Evolutionary conservation across 2,113 vertebrate species (phyloP), one percentile per base, ranked within the genome.

Genomic region (Petroica traversi): DNA sequence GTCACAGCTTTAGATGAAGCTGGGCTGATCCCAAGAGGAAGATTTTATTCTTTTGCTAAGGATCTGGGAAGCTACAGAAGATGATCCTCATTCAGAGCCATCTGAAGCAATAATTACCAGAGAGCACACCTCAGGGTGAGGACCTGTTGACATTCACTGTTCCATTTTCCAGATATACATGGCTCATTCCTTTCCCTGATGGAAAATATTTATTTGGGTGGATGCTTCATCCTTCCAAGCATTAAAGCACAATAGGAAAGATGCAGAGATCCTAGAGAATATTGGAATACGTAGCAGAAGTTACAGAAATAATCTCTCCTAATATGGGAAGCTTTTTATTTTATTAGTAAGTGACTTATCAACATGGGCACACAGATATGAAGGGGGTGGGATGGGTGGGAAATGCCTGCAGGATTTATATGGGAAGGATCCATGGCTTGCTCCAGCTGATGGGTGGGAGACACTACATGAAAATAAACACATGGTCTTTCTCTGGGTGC

Each of bases 371-470:
- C 43, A 80, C 12, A 61, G 33, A 72, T 34, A 31, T 72, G 40
- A 75, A 95, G 62, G 68, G 26, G 36, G 41, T 19, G 34, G 31
- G 9, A 74, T 4, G 6, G 58, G 36, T 87, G 28, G 26, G 48
- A 91, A 91, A 63, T 43, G 22, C n/a, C 66, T 57, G 31, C 26
- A 85, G 40, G 36, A 91, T 33, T 95, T 59, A 77, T 34, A 69
- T 63, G 14, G 14, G 14, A 3, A 43, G 8, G 63, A 86, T 54
- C 33, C 51, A 51, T 13, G 29, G 10, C 57, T 80, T 49, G 38
- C 63, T 93, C 48, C 89, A 93, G 80, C 49, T 69, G 73, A 92
- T 18, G 66, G 46, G 74, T 88, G 33, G 94, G 93, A 92, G 77
- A 91, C 16, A 19, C 48, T 25, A 48, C 1, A 5, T 49, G 62